phyloP scores from a whole-genome alignment of 2,113 vertebrate genomes.

The Carollia perspicillata region DNA sequence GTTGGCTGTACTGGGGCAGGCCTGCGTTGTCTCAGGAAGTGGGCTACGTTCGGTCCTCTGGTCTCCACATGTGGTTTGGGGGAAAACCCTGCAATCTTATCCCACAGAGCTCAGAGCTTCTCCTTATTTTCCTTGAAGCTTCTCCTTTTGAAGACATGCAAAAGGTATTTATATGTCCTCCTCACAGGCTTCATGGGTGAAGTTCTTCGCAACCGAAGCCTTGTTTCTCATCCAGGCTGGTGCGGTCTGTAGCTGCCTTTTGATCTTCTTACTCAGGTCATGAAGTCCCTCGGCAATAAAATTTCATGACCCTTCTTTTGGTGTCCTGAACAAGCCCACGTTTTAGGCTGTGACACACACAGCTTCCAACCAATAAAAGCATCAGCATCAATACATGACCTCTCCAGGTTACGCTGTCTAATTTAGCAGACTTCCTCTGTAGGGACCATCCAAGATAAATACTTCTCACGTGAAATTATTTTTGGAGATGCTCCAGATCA shows the following conservation, averaged over 20 bases:
- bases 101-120: background rate
- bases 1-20: background rate
- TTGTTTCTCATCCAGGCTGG: background rate
- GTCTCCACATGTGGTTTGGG: background rate
- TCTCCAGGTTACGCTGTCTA: conserved; percentile 63
- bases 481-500: conserved; percentile 71
- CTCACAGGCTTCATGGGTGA: background rate
- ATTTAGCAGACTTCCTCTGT: conserved; percentile 71
- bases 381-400: background rate
- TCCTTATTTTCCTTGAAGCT: background rate
- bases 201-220: background rate
- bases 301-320: background rate
- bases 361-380: conserved; percentile 37
- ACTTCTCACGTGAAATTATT: conserved; percentile 68
- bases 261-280: background rate
- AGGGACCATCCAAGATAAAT: conserved; percentile 63
- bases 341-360: background rate
- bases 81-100: background rate
- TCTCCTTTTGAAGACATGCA: background rate
- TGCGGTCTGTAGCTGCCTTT: background rate
- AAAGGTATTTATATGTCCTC: background rate
- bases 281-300: background rate
- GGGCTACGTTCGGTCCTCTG: background rate
- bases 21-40: background rate
- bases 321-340: background rate